phyloP scores from a whole-genome alignment of 2,113 vertebrate genomes.

The Ochotona princeps region DNA sequence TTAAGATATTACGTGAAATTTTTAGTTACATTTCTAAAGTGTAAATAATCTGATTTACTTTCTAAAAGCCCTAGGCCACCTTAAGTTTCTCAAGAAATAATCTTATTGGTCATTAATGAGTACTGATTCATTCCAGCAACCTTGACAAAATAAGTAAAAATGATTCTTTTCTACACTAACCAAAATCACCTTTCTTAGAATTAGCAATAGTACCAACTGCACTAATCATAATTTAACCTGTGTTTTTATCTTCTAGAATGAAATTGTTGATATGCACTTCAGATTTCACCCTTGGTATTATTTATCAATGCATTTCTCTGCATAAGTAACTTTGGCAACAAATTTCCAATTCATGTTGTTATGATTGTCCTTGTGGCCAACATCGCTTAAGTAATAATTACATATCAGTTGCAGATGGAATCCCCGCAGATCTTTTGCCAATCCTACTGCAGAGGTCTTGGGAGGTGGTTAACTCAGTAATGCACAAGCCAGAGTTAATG shows the following conservation, averaged over 20 bases:
- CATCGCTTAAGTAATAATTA: background rate
- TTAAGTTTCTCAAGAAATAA: background rate
- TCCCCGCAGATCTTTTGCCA: background rate
- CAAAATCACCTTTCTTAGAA: background rate
- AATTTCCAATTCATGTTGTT: background rate
- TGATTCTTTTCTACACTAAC: background rate
- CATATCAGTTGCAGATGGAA: background rate
- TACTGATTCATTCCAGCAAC: background rate
- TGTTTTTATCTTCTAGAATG: background rate
- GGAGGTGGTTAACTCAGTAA: background rate
- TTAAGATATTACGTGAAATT: background rate
- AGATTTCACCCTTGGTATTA: background rate
- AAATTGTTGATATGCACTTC: background rate
- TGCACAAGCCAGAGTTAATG: background rate
- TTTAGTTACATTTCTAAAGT: background rate
- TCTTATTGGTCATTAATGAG: too few species aligned
- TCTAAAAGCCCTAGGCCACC: background rate
- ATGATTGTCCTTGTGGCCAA: background rate
- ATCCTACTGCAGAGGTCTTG: background rate
- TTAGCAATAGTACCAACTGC: background rate
- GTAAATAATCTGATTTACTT: constrained; percentile 48
- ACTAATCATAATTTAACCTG: background rate
- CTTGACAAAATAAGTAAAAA: constrained; percentile 23
- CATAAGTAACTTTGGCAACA: background rate
- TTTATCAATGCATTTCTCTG: background rate